These are phyloP conservation scores for Dermolepida albohirtum DNA, from an alignment of 2,888 invertebrate genomes.

Conservation along the genomic window DNA sequence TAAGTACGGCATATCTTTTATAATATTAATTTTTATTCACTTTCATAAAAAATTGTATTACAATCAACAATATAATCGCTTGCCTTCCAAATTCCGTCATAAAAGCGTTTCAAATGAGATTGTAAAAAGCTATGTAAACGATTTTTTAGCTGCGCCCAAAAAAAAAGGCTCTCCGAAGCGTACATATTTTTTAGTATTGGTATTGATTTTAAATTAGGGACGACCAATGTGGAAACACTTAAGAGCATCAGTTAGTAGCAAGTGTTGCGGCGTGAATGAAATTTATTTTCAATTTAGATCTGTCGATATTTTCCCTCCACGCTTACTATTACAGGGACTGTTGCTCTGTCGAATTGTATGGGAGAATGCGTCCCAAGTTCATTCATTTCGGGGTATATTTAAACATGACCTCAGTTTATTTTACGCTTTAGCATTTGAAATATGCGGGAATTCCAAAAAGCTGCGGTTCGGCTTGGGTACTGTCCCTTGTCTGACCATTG, in stretches of 20 bases:
- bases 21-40: too few species aligned
- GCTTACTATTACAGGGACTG: slow-evolving; percentile 2
- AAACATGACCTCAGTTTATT: slow-evolving; percentile 33
- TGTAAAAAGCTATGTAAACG: slow-evolving; percentile 6
- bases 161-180: slow-evolving; percentile 7
- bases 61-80: too few species aligned
- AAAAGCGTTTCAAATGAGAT: not conserved
- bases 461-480: not conserved
- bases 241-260: slow-evolving; percentile 42
- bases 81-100: not conserved
- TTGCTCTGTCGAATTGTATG: slow-evolving; percentile 23
- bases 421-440: slow-evolving; percentile 31
- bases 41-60: too few species aligned
- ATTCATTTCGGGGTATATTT: slow-evolving; percentile 28
- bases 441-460: slow-evolving; percentile 28
- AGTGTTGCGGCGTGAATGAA: slow-evolving; percentile 39
- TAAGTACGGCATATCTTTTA: too few species aligned
- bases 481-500: slow-evolving; percentile 15
- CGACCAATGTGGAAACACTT: slow-evolving; percentile 44
- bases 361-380: slow-evolving; percentile 1
- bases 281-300: slow-evolving; percentile 47
- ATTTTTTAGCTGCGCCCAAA: not conserved
- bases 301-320: slow-evolving; percentile 34
- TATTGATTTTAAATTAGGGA: slow-evolving; percentile 51
- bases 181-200: slow-evolving; percentile 45